These are phyloP conservation scores for Drosophila pandora DNA, from an alignment of 1,140 invertebrate species.

Conservation along the genomic window DNA sequence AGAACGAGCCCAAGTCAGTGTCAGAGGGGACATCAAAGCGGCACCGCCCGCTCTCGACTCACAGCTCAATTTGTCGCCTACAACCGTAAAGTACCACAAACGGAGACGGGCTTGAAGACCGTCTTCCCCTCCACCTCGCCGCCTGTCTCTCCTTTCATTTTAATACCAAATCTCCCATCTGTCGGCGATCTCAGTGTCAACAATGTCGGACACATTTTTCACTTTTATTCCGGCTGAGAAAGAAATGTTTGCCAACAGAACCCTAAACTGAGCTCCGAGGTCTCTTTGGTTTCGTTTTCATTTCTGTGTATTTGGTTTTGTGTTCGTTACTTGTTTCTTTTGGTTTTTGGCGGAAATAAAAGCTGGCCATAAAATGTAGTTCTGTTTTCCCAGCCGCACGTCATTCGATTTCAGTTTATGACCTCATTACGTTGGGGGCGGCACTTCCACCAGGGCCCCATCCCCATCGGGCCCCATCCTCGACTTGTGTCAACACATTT, in stretches of 20 bases:
- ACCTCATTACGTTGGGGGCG: slow-evolving; percentile 73
- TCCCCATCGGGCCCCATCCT: neutral
- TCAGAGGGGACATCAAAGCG: slow-evolving; percentile 35
- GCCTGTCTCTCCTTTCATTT: neutral
- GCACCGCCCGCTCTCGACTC: slow-evolving; percentile 38
- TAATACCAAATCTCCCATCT: neutral
- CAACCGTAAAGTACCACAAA: slow-evolving; percentile 68
- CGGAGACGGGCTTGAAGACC: slow-evolving; percentile 18
- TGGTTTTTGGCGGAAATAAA: slow-evolving; percentile 61
- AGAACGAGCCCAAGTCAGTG: slow-evolving; percentile 21
- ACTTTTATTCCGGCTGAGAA: slow-evolving; percentile 57
- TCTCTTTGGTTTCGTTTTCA: slow-evolving; percentile 44
- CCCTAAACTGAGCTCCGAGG: slow-evolving; percentile 18
- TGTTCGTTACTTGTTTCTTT: slow-evolving; percentile 25
- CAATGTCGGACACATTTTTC: slow-evolving; percentile 68
- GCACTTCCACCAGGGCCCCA: slow-evolving; percentile 29
- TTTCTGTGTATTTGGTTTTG: slow-evolving; percentile 39
- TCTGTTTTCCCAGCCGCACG: slow-evolving; percentile 37
- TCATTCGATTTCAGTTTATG: slow-evolving; percentile 50
- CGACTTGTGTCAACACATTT: slow-evolving; percentile 60
- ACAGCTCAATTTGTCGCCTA: slow-evolving; percentile 80
- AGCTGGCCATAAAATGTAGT: slow-evolving; percentile 49
- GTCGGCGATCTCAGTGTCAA: slow-evolving; percentile 47
- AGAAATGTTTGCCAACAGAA: slow-evolving; percentile 57
- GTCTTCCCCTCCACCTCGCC: neutral